Base-by-base conservation (phyloP, 1,140 invertebrate genomes). In the Penaeus chinensis region DNA sequence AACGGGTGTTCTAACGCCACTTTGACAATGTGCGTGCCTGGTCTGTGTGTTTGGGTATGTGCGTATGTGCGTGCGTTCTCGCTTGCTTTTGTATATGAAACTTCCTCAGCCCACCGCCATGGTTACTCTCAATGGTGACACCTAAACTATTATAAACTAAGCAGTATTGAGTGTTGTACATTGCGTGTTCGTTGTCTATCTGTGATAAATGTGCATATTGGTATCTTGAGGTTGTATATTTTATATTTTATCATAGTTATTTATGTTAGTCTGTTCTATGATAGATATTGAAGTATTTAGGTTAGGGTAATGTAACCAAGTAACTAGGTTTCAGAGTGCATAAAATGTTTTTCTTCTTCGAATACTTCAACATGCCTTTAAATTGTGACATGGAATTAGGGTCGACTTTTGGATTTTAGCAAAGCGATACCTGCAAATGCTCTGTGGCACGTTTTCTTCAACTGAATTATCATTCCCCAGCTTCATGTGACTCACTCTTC, bases 1-100 rank as follows among this genome's bases (percentile, higher is more conserved):
- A 81, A 87, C 85, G 85, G 85, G 71, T 74, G 71, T 74, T 74
- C 71, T 74, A 27, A 74, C 42, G 85, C 81, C 62, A 81, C 66
- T 77, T 22, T 77, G 74, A 47, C n/a, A 22, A 54, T 77, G n/a
- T 77, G 32, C 54, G 20, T 77, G n/a, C 54, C 10, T 77, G 37
- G 74, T 42, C 24, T 77, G 66, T 71, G 66, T 71, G 66, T 71
- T 20, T 32, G 32, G 22, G 80, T 65, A 54, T 82, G 80, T 81
- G 79, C 32, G 80, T 82, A 54, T 65, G 80, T 63, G 80, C 32
- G 80, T 82, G 80, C 63, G n/a, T 82, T 37, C 37, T 24, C 63
- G 61, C 63, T 22, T 54, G 54, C 54, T 54, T 54, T 13, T 54
- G 54, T 54, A 54, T 16, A 54, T 54, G 54, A 54, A 54, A 4